Evolutionary conservation across 2,113 vertebrate genomes (phyloP).

Genomic region (Lanius collurio): DNA sequence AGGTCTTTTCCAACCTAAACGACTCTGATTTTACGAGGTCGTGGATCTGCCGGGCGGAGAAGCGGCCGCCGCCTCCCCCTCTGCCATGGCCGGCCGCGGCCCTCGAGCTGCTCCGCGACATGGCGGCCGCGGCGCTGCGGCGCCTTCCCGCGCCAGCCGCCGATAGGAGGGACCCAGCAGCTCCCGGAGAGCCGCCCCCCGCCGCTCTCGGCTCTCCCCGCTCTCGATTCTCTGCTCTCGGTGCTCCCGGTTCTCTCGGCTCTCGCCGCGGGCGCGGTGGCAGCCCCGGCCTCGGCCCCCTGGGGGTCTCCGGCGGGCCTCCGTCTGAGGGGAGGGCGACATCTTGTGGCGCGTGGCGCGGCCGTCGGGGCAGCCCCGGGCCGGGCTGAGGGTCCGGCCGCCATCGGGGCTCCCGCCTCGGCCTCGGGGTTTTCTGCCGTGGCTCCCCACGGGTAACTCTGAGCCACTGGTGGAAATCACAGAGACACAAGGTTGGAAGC

Average conservation of each 20-base stretch:
- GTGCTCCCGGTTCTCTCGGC: too few relatives aligned
- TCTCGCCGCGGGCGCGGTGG: neutral
- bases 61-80: neutral
- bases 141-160: neutral
- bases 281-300: neutral
- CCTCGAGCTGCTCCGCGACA: neutral
- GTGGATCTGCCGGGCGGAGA: too few relatives aligned
- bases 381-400: too few relatives aligned
- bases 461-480: neutral
- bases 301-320: neutral
- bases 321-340: slow-evolving; percentile 65
- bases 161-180: neutral
- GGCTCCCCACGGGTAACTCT: neutral
- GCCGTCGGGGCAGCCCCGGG: neutral
- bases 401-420: fast-evolving
- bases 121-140: neutral
- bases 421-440: fast-evolving
- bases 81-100: neutral
- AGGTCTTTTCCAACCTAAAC: neutral
- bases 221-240: too few relatives aligned
- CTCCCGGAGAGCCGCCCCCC: neutral
- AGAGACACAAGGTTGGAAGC: neutral
- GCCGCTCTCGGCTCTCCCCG: neutral
- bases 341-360: slow-evolving; percentile 47
- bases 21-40: too few relatives aligned